phyloP scores from a whole-genome alignment of 2,113 vertebrate species.

The Periophthalmus modestus region DNA sequence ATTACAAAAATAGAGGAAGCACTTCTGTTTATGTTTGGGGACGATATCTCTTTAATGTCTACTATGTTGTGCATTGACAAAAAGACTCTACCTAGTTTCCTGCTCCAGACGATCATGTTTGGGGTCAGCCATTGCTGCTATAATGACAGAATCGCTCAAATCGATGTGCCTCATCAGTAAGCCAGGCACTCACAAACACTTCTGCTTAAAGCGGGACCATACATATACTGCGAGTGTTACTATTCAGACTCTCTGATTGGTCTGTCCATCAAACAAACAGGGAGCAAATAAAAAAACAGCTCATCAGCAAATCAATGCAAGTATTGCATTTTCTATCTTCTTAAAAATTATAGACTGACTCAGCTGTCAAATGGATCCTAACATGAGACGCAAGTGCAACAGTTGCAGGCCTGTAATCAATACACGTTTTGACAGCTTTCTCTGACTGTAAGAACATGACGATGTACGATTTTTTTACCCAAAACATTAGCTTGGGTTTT shows the following conservation, averaged over 20 bases:
- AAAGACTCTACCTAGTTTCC: not conserved
- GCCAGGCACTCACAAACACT: slow-evolving; percentile 27
- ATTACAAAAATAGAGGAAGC: not conserved
- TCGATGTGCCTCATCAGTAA: slow-evolving; percentile 28
- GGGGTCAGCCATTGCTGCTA: slow-evolving; percentile 10
- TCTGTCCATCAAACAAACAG: slow-evolving; percentile 34
- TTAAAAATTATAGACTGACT: slow-evolving; percentile 1
- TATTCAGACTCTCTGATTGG: slow-evolving; percentile 26
- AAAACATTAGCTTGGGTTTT: not conserved
- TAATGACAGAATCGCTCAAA: slow-evolving; percentile 15
- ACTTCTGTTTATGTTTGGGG: not conserved
- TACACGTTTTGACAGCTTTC: not conserved
- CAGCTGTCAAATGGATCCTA: slow-evolving; percentile 9
- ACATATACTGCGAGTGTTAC: slow-evolving; percentile 14
- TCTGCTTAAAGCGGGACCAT: not conserved
- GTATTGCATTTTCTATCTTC: slow-evolving; percentile 20
- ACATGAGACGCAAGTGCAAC: not conserved
- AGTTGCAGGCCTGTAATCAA: not conserved
- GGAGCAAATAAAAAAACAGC: slow-evolving; percentile 37
- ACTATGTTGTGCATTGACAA: not conserved
- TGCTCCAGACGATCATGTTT: slow-evolving; percentile 16
- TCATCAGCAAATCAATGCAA: slow-evolving; percentile 52
- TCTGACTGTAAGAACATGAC: not conserved
- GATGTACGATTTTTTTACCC: not conserved
- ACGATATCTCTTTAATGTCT: not conserved